Evolutionary conservation across 2,113 vertebrate species (phyloP).

Genomic region (Forbesichthys agassizii): DNA sequence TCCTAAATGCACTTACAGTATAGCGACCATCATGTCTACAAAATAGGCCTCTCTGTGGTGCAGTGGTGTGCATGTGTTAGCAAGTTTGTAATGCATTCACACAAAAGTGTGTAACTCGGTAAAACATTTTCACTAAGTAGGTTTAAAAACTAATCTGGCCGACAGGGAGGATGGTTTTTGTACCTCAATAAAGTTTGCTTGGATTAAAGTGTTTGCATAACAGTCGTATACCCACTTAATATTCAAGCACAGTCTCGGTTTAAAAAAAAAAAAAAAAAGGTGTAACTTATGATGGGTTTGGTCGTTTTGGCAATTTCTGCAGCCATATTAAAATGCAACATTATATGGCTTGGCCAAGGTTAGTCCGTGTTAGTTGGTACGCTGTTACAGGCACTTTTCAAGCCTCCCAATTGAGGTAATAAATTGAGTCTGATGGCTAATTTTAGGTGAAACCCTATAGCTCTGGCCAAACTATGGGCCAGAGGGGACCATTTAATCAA

Average conservation of each 20-base stretch:
- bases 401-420: conserved; percentile 78
- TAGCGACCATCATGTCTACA: no score
- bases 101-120: conserved; percentile 37
- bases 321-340: conserved; percentile 78
- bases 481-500: conserved; percentile 80
- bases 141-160: conserved; percentile 65
- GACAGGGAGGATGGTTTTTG: conserved; percentile 60
- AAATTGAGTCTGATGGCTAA: conserved; percentile 83
- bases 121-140: conserved; percentile 45
- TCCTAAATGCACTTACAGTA: conserved; percentile 1
- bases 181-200: conserved; percentile 70
- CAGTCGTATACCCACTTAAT: conserved; percentile 67
- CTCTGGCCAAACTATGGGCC: conserved; percentile 71
- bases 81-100: conserved; percentile 24
- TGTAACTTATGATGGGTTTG: conserved; percentile 67
- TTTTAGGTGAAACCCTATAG: conserved; percentile 82
- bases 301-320: conserved; percentile 63
- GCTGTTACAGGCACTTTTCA: conserved; percentile 68
- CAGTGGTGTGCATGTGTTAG: neutral
- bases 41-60: no score
- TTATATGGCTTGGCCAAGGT: conserved; percentile 72
- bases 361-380: conserved; percentile 62
- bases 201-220: conserved; percentile 76
- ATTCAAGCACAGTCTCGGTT: conserved; percentile 44
- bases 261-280: conserved; percentile 43